These are phyloP conservation scores for Maniola hyperantus DNA, from an alignment of 2,888 invertebrate genomes.

Conservation along the genomic window DNA sequence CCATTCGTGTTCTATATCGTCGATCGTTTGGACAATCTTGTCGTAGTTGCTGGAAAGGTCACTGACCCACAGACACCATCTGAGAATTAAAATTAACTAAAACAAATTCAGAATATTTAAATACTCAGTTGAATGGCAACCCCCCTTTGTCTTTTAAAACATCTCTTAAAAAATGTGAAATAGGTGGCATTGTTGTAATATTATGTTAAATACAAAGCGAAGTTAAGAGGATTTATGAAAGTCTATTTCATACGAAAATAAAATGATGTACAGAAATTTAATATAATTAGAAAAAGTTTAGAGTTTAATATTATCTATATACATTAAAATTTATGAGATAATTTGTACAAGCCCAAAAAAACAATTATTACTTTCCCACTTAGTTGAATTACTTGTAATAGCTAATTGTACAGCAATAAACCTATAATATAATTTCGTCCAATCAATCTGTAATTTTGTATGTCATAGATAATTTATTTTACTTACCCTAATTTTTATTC, in stretches of 20 bases:
- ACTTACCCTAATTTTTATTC: conserved; percentile 15
- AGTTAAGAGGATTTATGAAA: neutral
- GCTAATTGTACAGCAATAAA: too few relatives aligned
- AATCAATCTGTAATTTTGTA: too few relatives aligned
- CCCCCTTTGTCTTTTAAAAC: neutral
- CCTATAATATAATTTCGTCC: too few relatives aligned
- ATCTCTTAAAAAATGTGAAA: neutral
- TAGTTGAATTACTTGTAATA: neutral
- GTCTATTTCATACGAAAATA: neutral
- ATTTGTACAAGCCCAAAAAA: neutral
- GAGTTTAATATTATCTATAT: neutral
- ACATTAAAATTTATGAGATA: neutral
- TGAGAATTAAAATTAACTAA: conserved; percentile 47
- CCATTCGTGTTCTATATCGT: conserved; percentile 85
- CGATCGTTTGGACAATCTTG: conserved; percentile 81
- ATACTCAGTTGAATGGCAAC: neutral
- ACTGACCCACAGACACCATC: conserved; percentile 73
- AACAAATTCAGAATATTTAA: neutral
- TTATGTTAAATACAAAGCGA: too few relatives aligned
- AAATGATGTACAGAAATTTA: neutral
- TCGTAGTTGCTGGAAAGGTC: conserved; percentile 84
- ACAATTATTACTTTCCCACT: neutral
- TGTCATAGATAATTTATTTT: neutral
- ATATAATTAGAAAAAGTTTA: neutral
- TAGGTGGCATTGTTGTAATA: too few relatives aligned